Percentiles rank a stretch among this genome's conserved stretches.
Evolutionary conservation across 1,140 invertebrate genomes (phyloP).

Genomic region (Myzus persicae): DNA sequence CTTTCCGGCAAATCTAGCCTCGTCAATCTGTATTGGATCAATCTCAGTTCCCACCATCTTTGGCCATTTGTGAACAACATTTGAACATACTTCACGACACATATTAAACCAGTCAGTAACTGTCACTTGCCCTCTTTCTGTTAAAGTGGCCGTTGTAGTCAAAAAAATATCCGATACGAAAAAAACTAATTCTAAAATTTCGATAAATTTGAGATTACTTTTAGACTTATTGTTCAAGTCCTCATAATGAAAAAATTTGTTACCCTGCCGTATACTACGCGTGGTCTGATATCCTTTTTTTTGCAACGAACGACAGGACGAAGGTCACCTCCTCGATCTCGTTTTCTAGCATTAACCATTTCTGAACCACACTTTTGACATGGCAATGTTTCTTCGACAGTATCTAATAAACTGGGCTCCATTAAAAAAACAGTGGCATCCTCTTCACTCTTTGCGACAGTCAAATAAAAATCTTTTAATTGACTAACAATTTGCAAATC

Average conservation of each 20-base stretch:
- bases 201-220: too few species aligned
- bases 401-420: background rate
- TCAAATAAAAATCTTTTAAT: background rate
- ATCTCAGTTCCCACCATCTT: too few species aligned
- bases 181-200: too few species aligned
- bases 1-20: too few species aligned
- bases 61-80: too few species aligned
- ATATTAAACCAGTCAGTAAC: too few species aligned
- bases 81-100: too few species aligned
- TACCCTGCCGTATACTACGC: background rate
- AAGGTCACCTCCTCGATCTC: background rate
- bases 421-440: background rate
- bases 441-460: slow-evolving; percentile 10
- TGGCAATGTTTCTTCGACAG: background rate
- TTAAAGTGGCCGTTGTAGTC: too few species aligned
- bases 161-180: too few species aligned
- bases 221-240: background rate
- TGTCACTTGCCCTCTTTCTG: too few species aligned
- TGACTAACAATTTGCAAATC: too few species aligned
- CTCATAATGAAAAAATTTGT: background rate
- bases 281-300: background rate
- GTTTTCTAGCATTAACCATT: background rate
- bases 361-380: background rate
- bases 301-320: background rate
- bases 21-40: too few species aligned